A percentile compares a stretch with the other conserved stretches of the same genome.
Conservation (phyloP, 2,888 invertebrate genomes). For the Nymphalis urticae region DNA sequence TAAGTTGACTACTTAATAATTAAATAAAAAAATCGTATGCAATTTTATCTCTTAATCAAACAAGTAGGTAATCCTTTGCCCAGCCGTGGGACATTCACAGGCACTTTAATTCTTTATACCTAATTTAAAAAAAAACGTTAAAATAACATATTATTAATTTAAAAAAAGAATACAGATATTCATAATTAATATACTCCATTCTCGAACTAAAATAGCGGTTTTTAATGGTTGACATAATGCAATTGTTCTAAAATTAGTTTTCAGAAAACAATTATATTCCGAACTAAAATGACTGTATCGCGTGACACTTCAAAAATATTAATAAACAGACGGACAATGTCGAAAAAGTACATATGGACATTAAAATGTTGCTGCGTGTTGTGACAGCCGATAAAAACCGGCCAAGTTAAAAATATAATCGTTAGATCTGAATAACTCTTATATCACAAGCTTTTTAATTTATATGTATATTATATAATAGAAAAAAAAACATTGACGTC, state of each 20-base stretch:
- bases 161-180: too few relatives aligned
- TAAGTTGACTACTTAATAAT: too few relatives aligned
- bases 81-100: too few relatives aligned
- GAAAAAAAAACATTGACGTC: background rate
- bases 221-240: conserved; percentile 30
- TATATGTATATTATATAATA: background rate
- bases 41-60: too few relatives aligned
- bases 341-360: conserved; percentile 56
- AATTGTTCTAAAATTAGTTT: conserved; percentile 22
- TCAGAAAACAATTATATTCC: conserved; percentile 20
- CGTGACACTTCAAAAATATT: conserved; percentile 39
- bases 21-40: too few relatives aligned
- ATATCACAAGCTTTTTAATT: background rate
- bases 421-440: background rate
- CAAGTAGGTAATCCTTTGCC: too few relatives aligned
- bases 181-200: background rate
- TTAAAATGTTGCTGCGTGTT: conserved; percentile 53
- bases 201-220: background rate
- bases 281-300: conserved; percentile 49
- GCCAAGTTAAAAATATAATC: background rate
- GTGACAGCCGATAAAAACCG: conserved; percentile 48
- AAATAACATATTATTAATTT: too few relatives aligned
- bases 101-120: too few relatives aligned
- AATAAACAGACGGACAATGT: conserved; percentile 34
- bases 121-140: too few relatives aligned